Evolutionary conservation across 2,888 invertebrate genomes (phyloP).

Genomic region (Prostheceraeus crozeri): DNA sequence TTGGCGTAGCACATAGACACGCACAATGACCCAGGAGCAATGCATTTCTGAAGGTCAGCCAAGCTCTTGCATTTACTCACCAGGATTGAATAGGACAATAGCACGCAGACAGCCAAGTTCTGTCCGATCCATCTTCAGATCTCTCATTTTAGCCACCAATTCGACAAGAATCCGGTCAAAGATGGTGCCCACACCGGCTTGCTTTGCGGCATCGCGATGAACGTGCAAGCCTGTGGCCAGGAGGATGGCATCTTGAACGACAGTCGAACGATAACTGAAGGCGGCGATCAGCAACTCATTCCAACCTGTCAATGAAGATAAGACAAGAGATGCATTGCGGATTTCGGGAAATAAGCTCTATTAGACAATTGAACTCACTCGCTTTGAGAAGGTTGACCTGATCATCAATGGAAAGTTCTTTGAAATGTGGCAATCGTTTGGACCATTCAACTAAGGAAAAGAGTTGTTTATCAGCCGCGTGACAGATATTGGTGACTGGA

Average conservation of each 20-base stretch:
- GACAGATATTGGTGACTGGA: conserved; percentile 62
- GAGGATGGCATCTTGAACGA: conserved; percentile 67
- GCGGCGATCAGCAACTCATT: conserved; percentile 88
- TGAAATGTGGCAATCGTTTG: conserved; percentile 88
- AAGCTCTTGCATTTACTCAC: conserved; percentile 59
- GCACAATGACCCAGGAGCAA: too few relatives aligned
- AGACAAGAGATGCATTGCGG: too few relatives aligned
- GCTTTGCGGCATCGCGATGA: conserved; percentile 65
- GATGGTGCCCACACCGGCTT: conserved; percentile 81
- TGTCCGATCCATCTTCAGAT: conserved; percentile 82
- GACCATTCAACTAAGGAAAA: conserved; percentile 94
- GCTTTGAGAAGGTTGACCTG: conserved; percentile 77
- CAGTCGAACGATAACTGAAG: conserved; percentile 82
- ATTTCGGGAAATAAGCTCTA: too few relatives aligned
- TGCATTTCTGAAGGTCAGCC: too few relatives aligned
- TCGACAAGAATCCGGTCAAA: conserved; percentile 66
- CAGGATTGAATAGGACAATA: conserved; percentile 89
- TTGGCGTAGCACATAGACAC: too few relatives aligned
- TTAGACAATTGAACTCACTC: conserved; percentile 59
- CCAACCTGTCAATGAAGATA: conserved; percentile 72
- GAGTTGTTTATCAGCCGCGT: conserved; percentile 89
- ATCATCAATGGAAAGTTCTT: conserved; percentile 79
- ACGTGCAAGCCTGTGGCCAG: conserved; percentile 72
- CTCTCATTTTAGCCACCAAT: conserved; percentile 86
- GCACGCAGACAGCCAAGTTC: conserved; percentile 87